Evolutionary conservation across 2,888 invertebrate species (phyloP).

Genomic region (Morpho achilles): DNA sequence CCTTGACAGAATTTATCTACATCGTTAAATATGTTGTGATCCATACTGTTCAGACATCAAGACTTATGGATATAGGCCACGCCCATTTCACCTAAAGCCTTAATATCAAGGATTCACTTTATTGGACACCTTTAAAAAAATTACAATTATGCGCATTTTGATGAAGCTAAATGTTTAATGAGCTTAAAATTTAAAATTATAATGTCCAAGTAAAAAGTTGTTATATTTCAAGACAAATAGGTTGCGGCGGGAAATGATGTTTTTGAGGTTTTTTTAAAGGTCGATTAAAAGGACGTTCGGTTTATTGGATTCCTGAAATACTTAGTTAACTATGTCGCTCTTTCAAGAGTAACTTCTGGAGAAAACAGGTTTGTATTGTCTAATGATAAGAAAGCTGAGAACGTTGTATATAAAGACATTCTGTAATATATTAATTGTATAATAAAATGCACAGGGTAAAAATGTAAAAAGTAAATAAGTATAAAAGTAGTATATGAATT

Average conservation of each 20-base stretch:
- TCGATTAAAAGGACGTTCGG: constrained; percentile 10
- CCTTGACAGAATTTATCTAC: constrained; percentile 16
- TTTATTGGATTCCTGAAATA: constrained; percentile 3
- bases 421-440: no score
- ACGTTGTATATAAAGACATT: no score
- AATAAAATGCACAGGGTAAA: no score
- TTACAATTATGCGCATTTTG: constrained; percentile 52
- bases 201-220: constrained; percentile 39
- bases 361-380: no score
- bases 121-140: constrained; percentile 10
- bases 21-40: constrained; percentile 13
- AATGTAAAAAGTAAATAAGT: no score
- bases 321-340: not conserved
- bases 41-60: constrained; percentile 8
- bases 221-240: constrained; percentile 26
- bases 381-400: no score
- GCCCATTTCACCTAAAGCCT: constrained; percentile 18
- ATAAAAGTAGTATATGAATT: no score
- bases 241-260: constrained; percentile 21
- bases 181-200: constrained; percentile 55
- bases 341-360: no score
- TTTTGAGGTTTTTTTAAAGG: constrained; percentile 24
- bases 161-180: constrained; percentile 54
- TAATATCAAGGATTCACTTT: constrained; percentile 20
- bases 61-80: constrained; percentile 4